phyloP scores from a whole-genome alignment of 2,888 invertebrate species.

The Rhagonycha lutea region DNA sequence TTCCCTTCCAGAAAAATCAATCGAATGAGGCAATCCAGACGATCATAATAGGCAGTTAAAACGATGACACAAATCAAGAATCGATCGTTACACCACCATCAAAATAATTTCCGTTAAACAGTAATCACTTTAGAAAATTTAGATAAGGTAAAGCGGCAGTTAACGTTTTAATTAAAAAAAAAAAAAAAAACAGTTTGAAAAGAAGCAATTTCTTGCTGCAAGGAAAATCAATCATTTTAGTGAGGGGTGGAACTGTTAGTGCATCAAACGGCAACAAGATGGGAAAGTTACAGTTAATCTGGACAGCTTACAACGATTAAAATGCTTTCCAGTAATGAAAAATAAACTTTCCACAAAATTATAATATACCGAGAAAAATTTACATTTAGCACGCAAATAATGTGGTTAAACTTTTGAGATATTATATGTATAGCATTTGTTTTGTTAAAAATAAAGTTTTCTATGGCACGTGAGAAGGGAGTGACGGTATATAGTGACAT shows the following conservation, averaged over 20 bases:
- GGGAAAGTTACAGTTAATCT: not conserved
- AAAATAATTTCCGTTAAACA: not conserved
- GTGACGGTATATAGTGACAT: too few relatives aligned
- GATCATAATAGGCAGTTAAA: not conserved
- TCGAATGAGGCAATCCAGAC: not conserved
- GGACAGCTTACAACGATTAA: not conserved
- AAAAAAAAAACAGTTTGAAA: not conserved
- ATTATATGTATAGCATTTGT: too few relatives aligned
- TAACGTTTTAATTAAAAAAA: not conserved
- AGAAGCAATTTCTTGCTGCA: not conserved
- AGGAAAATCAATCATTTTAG: not conserved
- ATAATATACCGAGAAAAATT: too few relatives aligned
- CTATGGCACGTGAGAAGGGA: too few relatives aligned
- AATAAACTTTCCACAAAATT: too few relatives aligned
- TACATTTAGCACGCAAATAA: too few relatives aligned
- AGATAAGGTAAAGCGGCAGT: too few relatives aligned
- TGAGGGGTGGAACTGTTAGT: not conserved
- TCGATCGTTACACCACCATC: not conserved
- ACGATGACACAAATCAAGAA: not conserved
- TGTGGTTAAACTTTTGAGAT: too few relatives aligned
- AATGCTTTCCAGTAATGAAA: not conserved
- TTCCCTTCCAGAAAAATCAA: not conserved
- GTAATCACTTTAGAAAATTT: not conserved
- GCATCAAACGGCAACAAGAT: not conserved
- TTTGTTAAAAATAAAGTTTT: too few relatives aligned